These are phyloP conservation scores for Pempheris klunzingeri DNA, from an alignment of 2,797 vertebrate genomes.

Conservation along the genomic window DNA sequence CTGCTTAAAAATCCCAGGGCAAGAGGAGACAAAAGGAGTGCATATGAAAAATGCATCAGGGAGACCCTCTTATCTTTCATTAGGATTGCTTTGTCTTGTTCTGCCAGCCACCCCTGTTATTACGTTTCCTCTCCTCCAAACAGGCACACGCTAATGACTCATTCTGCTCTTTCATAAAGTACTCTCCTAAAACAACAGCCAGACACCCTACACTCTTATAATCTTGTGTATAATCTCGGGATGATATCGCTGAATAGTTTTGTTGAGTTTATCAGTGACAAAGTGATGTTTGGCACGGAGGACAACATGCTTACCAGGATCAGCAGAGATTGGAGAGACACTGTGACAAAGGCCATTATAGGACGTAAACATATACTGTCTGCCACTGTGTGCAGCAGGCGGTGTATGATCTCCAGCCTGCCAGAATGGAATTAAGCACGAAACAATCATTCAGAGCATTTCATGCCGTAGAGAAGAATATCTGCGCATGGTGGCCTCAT, in stretches of 20 bases:
- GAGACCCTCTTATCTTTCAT: conserved; percentile 71
- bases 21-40: conserved; percentile 62
- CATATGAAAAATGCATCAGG: conserved; percentile 64
- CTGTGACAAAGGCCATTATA: conserved; percentile 13
- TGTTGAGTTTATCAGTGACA: conserved; percentile 15
- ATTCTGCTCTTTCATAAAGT: conserved; percentile 49
- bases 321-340: neutral
- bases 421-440: conserved; percentile 13
- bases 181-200: conserved; percentile 53
- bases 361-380: conserved; percentile 7
- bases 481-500: conserved; percentile 18
- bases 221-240: conserved; percentile 22
- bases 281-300: conserved; percentile 6
- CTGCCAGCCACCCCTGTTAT: conserved; percentile 55
- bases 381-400: conserved; percentile 12
- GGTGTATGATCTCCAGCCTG: neutral
- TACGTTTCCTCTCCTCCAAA: conserved; percentile 57
- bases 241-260: conserved; percentile 30
- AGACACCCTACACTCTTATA: conserved; percentile 41
- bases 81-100: conserved; percentile 65
- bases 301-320: neutral
- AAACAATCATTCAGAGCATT: conserved; percentile 29
- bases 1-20: conserved; percentile 66
- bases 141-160: conserved; percentile 54
- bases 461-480: conserved; percentile 19